Evolutionary conservation across 2,888 invertebrate genomes (phyloP), one percentile per base, ranked within the genome.

Genomic region (Scaptomyza reducta): DNA sequence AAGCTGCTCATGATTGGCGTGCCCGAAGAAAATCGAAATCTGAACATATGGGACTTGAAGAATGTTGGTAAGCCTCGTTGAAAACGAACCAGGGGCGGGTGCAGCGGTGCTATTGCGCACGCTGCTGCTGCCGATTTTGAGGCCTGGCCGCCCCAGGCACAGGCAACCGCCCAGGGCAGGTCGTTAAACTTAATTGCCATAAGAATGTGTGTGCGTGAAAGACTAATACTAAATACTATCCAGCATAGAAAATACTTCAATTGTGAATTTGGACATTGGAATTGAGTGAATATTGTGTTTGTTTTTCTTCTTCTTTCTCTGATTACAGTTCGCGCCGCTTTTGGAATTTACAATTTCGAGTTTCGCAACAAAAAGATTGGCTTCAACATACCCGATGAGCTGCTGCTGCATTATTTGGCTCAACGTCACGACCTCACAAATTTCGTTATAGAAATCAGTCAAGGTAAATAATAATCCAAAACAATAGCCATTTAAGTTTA

Each of bases 331-430:
- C 88, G 86, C 40, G 89, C 89, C 55, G 89, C 89, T 47, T 90
- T 90, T 66, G 87, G 87, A 51, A 88, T 90, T 55, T 87, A 86
- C 61, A 90, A 89, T 70, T 91, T 87, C 54, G 86, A 89, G 69
- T 91, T 90, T 71, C 89, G 89, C 56, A 90, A 90, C 72, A 90
- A 90, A 70, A 90, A 90, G 67, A 90, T 90, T 69, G 90, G 90
- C 61, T 91, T 90, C 65, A 89, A 89, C 63, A 90, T 90, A 75
- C 91, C 90, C 42, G 91, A 91, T 62, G 90, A 91, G 35, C 71
- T 90, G 46, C 61, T 91, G 62, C 74, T 91, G 53, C 84, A 89
- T 53, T 90, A 90, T 69, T 80, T 90, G 82, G 89, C 84, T 38
- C 90, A 90, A 70, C 81, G 90, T 14, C 90, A 87, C 54, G 91